phyloP scores from a whole-genome alignment of 2,113 vertebrate genomes.

The Prinia subflava region DNA sequence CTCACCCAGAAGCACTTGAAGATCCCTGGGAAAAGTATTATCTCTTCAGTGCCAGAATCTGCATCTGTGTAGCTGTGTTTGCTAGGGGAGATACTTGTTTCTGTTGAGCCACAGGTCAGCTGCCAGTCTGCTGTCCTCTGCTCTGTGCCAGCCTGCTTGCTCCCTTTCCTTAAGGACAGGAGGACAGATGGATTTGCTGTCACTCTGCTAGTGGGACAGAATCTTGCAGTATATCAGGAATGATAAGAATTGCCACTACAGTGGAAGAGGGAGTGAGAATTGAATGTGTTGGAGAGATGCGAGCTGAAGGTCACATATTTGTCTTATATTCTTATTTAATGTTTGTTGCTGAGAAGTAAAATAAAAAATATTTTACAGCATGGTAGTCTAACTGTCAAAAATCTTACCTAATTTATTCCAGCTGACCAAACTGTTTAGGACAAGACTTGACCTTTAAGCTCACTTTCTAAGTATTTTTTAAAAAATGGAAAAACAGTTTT shows the following conservation, averaged over 20 bases:
- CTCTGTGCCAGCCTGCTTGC: conserved; percentile 9
- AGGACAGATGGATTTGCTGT: conserved; percentile 31
- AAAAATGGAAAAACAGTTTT: background rate
- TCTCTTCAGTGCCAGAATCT: background rate
- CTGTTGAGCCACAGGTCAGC: background rate
- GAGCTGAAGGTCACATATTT: background rate
- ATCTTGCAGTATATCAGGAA: background rate
- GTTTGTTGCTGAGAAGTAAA: background rate
- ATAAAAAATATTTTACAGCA: background rate
- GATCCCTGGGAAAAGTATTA: background rate
- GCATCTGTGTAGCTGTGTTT: background rate
- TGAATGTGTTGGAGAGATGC: background rate
- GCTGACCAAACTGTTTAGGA: background rate
- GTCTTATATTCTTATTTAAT: background rate
- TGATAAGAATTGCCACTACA: background rate
- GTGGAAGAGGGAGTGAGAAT: background rate
- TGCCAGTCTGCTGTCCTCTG: background rate
- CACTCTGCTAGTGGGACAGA: conserved; percentile 2
- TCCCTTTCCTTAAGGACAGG: background rate
- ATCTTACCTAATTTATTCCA: background rate
- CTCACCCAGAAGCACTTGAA: background rate
- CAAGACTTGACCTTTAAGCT: background rate
- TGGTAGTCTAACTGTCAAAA: background rate
- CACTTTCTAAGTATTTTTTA: background rate
- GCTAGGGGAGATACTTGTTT: background rate